Evolutionary conservation across 2,888 invertebrate genomes (phyloP).

Genomic region (Cryptus viduatorius): DNA sequence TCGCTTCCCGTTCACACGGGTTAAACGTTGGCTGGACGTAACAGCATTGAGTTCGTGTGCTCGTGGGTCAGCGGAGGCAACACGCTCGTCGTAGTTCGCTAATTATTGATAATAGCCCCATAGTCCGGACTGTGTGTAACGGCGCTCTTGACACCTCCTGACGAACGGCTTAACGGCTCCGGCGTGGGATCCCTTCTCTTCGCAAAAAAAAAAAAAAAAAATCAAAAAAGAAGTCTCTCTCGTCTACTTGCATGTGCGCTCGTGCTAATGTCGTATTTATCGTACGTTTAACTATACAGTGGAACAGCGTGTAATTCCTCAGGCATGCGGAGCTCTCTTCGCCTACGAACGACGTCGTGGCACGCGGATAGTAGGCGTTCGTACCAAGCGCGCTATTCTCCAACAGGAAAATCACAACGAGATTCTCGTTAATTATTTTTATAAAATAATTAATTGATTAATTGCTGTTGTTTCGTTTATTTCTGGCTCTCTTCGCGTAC

Average conservation of each 20-base stretch:
- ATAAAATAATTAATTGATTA: conserved; percentile 49
- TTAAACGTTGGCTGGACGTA: conserved; percentile 8
- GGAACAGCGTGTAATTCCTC: conserved; percentile 50
- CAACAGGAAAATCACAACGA: conserved; percentile 32
- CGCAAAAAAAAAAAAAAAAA: conserved; percentile 14
- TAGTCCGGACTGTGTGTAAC: conserved; percentile 60
- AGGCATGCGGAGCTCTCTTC: conserved; percentile 49
- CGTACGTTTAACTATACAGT: conserved; percentile 34
- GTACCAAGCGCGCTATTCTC: conserved; percentile 17
- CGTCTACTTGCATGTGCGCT: conserved; percentile 29
- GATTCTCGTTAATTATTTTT: conserved; percentile 47
- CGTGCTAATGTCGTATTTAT: conserved; percentile 54
- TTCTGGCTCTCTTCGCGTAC: not conserved
- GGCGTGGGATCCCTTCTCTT: conserved; percentile 58
- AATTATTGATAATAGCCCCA: conserved; percentile 68
- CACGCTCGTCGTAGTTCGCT: conserved; percentile 54
- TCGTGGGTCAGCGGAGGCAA: conserved; percentile 20
- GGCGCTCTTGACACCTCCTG: conserved; percentile 67
- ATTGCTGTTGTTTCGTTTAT: conserved; percentile 6
- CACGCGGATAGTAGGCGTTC: conserved; percentile 18
- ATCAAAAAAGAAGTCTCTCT: not conserved
- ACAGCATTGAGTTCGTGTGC: not conserved
- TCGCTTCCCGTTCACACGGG: conserved; percentile 34
- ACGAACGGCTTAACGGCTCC: conserved; percentile 63
- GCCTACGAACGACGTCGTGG: not conserved